phyloP scores from a whole-genome alignment of 23 tunicate species.

The Pegea sp. region DNA sequence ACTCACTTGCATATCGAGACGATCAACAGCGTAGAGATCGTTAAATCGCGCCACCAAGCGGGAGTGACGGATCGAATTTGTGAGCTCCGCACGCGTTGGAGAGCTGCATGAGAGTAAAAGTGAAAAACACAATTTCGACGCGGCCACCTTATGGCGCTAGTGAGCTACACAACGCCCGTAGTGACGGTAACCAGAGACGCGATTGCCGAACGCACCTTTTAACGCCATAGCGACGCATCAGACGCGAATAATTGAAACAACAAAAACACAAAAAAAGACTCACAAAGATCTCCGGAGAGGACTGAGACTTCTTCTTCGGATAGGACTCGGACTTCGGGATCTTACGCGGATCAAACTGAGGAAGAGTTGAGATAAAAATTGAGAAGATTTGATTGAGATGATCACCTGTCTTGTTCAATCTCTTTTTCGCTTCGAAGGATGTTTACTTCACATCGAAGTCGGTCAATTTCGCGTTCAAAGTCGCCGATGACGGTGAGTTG shows the following conservation, averaged over 20 bases:
- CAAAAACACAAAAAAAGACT: too few species aligned
- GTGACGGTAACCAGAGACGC: too few species aligned
- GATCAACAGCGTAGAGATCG: slow-evolving; percentile 66
- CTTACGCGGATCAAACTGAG: not conserved
- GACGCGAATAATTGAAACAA: too few species aligned
- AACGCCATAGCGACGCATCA: too few species aligned
- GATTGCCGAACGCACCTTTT: too few species aligned
- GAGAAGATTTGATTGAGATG: not conserved
- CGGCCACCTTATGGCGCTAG: too few species aligned
- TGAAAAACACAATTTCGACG: too few species aligned
- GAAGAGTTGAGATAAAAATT: not conserved
- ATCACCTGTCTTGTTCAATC: slow-evolving; percentile 41
- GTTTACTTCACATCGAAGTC: slow-evolving; percentile 45
- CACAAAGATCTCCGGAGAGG: too few species aligned
- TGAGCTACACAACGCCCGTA: too few species aligned
- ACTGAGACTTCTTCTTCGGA: slow-evolving; percentile 1
- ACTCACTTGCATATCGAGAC: slow-evolving; percentile 83
- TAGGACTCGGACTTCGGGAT: not conserved
- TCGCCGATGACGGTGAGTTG: slow-evolving; percentile 56
- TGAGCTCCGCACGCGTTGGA: slow-evolving; percentile 87
- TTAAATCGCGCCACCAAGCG: slow-evolving; percentile 87
- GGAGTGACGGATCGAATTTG: slow-evolving; percentile 83
- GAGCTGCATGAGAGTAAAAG: too few species aligned
- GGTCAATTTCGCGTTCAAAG: slow-evolving; percentile 59
- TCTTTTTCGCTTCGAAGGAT: slow-evolving; percentile 50